These are phyloP conservation scores for Caenorhabditis latens DNA, from an alignment of 1,140 invertebrate genomes.

Conservation along the genomic window DNA sequence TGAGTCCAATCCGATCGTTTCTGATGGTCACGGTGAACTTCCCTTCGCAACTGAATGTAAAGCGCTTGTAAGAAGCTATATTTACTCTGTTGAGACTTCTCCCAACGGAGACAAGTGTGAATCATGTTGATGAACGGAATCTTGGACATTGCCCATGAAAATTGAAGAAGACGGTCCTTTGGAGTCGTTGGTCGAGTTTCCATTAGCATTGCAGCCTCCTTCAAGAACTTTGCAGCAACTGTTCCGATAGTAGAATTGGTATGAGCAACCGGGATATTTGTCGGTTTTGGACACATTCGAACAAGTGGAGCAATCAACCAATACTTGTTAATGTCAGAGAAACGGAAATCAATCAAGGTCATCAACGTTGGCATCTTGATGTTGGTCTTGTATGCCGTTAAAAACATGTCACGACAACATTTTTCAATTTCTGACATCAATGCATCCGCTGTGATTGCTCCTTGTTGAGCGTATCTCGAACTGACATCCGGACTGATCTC, in stretches of 20 bases:
- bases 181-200: constrained; percentile 7
- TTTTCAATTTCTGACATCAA: constrained; percentile 61
- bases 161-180: constrained; percentile 22
- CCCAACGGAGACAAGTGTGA: background rate
- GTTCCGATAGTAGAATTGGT: background rate
- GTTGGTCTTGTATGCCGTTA: constrained; percentile 25
- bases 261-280: constrained; percentile 7
- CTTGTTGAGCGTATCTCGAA: constrained; percentile 43
- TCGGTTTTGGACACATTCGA: constrained; percentile 55
- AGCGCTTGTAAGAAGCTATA: background rate
- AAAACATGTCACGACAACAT: constrained; percentile 39
- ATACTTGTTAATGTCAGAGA: constrained; percentile 54
- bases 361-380: constrained; percentile 32
- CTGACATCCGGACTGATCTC: constrained; percentile 57
- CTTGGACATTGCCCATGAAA: background rate
- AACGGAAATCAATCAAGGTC: constrained; percentile 17
- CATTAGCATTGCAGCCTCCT: constrained; percentile 12
- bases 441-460: constrained; percentile 58
- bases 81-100: background rate
- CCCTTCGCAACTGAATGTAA: constrained; percentile 1
- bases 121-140: constrained; percentile 30
- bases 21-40: constrained; percentile 2
- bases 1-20: background rate
- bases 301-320: constrained; percentile 56
- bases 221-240: constrained; percentile 13